These are phyloP conservation scores for Syrmaticus mikado DNA, from an alignment of 2,113 vertebrate genomes.

Conservation along the genomic window DNA sequence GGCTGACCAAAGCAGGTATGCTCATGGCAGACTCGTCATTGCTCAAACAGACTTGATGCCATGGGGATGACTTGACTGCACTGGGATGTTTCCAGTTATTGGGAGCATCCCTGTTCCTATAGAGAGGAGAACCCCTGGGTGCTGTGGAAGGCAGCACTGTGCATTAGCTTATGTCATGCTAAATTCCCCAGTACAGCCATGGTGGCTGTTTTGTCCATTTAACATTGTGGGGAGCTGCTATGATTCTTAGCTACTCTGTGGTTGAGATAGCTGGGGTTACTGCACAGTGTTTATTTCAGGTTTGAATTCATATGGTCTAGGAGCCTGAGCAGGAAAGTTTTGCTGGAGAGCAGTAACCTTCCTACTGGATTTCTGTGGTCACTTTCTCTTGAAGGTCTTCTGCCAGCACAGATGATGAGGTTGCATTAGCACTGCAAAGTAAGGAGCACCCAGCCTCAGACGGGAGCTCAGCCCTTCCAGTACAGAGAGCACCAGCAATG, in stretches of 20 bases:
- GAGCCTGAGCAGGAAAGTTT: neutral
- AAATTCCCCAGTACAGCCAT: neutral
- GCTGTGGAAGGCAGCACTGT: neutral
- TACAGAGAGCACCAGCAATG: neutral
- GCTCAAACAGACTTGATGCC: neutral
- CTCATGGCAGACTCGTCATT: neutral
- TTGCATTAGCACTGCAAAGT: neutral
- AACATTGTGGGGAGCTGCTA: neutral
- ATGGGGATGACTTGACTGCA: rapidly evolving
- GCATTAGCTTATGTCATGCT: neutral
- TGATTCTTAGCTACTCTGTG: neutral
- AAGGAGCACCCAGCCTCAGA: neutral
- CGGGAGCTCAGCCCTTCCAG: neutral
- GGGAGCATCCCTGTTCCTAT: neutral
- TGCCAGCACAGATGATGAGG: neutral
- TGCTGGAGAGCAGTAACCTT: neutral
- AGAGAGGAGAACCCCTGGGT: neutral
- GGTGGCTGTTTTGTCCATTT: neutral
- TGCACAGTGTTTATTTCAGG: neutral
- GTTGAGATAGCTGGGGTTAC: neutral
- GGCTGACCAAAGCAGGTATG: neutral
- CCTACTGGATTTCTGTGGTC: neutral
- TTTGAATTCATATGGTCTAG: neutral
- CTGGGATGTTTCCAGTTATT: neutral
- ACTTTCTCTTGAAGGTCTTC: neutral